Percentiles rank a stretch among this genome's conserved stretches.
phyloP scores from a whole-genome alignment of 1,140 invertebrate genomes.

The Zaprionus ghesquierei region DNA sequence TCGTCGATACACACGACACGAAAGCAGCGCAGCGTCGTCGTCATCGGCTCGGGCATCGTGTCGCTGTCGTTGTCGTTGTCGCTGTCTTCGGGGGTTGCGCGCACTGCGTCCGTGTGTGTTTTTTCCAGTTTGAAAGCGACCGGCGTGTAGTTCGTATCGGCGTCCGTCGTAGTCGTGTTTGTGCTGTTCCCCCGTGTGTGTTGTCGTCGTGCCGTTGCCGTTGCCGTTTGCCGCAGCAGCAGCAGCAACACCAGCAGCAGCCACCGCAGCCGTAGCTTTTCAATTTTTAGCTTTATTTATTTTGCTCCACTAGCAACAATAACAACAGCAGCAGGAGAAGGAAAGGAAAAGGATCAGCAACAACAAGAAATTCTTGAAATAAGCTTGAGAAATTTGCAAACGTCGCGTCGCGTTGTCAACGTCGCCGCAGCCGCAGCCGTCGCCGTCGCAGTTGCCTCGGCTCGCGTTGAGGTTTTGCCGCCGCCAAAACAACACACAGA shows the following conservation, averaged over 20 bases:
- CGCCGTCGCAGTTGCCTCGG: conserved; percentile 22
- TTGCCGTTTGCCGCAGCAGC: conserved; percentile 21
- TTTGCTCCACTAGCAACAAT: not conserved
- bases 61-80: conserved; percentile 1
- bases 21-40: not conserved
- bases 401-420: conserved; percentile 19
- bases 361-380: conserved; percentile 3
- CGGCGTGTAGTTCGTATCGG: conserved; percentile 82
- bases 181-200: conserved; percentile 33
- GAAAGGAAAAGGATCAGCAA: conserved; percentile 1
- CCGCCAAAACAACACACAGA: conserved; percentile 75
- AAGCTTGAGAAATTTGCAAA: not conserved
- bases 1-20: not conserved
- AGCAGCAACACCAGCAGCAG: not conserved
- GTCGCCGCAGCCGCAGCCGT: conserved; percentile 11
- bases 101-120: conserved; percentile 52
- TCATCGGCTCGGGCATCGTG: not conserved
- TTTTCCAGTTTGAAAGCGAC: conserved; percentile 82
- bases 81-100: conserved; percentile 72
- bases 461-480: conserved; percentile 58
- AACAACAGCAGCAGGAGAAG: conserved; percentile 4
- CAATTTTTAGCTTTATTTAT: not conserved
- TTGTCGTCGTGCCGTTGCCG: conserved; percentile 28
- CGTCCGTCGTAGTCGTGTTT: conserved; percentile 46
- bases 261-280: conserved; percentile 8